A percentile compares a stretch with the other conserved stretches of the same genome.
Evolutionary conservation across 92 coral and sea anemone genomes (phyloP).

Genomic region (Epizoanthus fatuus): DNA sequence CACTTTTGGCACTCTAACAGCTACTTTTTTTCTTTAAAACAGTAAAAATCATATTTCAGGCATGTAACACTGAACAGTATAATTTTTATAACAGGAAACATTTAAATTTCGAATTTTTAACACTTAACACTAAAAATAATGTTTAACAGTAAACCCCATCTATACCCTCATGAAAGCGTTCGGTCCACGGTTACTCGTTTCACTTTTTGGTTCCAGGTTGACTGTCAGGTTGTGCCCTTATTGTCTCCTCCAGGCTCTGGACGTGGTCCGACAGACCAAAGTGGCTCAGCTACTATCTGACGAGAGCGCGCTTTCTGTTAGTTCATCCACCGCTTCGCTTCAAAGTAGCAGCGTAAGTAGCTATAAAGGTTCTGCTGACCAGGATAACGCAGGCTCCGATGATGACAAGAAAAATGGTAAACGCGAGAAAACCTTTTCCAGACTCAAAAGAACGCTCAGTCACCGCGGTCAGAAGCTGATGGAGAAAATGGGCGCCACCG

Average conservation of each 20-base stretch:
- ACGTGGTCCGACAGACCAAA: conserved; percentile 97
- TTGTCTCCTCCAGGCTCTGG: conserved; percentile 87
- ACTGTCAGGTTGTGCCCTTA: conserved; percentile 40
- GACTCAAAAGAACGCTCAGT: conserved; percentile 95
- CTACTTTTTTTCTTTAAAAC: too few relatives aligned
- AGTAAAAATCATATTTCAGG: too few relatives aligned
- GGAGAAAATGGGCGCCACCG: conserved; percentile 99
- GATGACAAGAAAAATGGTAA: conserved; percentile 96
- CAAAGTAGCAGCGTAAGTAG: conserved; percentile 73
- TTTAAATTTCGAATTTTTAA: too few relatives aligned
- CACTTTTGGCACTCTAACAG: too few relatives aligned
- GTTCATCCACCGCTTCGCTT: conserved; percentile 86
- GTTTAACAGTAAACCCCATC: too few relatives aligned
- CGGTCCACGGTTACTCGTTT: conserved; percentile 40
- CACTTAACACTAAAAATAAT: too few relatives aligned
- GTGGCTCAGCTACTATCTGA: conserved; percentile 98
- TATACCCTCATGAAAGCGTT: background rate
- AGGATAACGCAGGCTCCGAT: conserved; percentile 72
- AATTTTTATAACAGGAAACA: background rate
- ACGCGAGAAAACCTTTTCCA: conserved; percentile 98
- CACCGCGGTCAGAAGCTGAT: conserved; percentile 98
- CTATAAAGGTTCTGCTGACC: conserved; percentile 68
- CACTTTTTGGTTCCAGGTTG: conserved; percentile 46
- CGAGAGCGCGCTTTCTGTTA: conserved; percentile 81
- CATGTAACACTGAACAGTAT: background rate